A percentile compares a stretch with the other conserved stretches of the same genome.
Conservation (phyloP, 2,113 vertebrate genomes). For the Lepus americanus region DNA sequence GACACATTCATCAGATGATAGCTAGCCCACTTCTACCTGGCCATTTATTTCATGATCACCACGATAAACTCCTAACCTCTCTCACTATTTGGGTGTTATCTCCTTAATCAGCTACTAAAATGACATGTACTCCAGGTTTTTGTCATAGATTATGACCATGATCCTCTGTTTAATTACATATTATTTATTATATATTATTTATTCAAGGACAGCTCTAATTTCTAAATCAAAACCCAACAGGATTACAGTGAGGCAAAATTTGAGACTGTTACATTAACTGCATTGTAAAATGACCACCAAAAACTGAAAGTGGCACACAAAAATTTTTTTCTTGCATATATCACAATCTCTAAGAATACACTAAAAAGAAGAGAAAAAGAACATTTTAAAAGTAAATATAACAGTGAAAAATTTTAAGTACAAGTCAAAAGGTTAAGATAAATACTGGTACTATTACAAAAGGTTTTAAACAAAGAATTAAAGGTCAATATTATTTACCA, state of each 20-base stretch:
- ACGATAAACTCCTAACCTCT: background rate
- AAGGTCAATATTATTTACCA: slow-evolving; percentile 86
- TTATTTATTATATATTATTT: slow-evolving; percentile 21
- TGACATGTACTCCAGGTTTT: background rate
- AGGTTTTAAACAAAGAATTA: slow-evolving; percentile 28
- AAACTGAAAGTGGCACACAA: slow-evolving; percentile 5
- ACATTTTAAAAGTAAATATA: slow-evolving; percentile 19
- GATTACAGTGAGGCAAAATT: background rate
- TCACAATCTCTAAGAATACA: background rate
- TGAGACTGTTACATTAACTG: background rate
- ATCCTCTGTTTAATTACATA: background rate
- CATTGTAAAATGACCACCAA: background rate
- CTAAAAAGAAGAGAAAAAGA: background rate
- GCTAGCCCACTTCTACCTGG: background rate
- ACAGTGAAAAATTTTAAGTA: background rate
- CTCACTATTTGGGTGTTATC: background rate
- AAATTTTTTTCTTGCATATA: slow-evolving; percentile 4
- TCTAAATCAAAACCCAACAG: slow-evolving; percentile 32
- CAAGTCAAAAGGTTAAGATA: slow-evolving; percentile 12
- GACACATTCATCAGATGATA: background rate
- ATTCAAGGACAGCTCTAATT: slow-evolving; percentile 20
- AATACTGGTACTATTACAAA: slow-evolving; percentile 6
- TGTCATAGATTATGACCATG: background rate
- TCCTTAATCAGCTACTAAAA: background rate
- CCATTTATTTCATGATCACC: background rate